Evolutionary conservation across 2,113 vertebrate genomes (phyloP).

Genomic region (Drymodes brunneopygia): DNA sequence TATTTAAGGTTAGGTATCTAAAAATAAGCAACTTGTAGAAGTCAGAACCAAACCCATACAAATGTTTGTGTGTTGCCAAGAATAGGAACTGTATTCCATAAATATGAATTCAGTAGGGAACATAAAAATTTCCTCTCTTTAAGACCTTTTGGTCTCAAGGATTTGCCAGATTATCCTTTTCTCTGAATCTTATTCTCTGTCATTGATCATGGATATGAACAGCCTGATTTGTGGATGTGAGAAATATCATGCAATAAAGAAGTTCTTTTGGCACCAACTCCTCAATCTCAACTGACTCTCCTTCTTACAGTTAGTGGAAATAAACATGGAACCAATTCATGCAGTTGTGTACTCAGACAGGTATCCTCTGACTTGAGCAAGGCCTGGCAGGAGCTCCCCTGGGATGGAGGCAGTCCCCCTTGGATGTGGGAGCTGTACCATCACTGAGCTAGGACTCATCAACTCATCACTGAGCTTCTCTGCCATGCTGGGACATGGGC

Average conservation of each 20-base stretch:
- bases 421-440: neutral
- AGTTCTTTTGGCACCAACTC: neutral
- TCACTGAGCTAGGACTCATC: neutral
- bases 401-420: neutral
- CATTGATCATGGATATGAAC: neutral
- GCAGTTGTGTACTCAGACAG: neutral
- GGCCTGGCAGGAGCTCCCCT: neutral
- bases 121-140: neutral
- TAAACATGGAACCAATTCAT: neutral
- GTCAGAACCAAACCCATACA: neutral
- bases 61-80: neutral
- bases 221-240: neutral
- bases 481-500: rapidly evolving
- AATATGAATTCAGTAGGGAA: neutral
- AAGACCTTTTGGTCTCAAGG: neutral
- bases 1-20: neutral
- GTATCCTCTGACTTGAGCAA: neutral
- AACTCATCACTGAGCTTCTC: neutral
- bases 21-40: neutral
- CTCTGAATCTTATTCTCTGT: neutral
- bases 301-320: neutral
- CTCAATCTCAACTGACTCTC: neutral
- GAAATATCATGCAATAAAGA: neutral
- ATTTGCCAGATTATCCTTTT: neutral
- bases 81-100: neutral